phyloP scores from a whole-genome alignment of 2,797 vertebrate species.

The Anomalospiza imberbis region DNA sequence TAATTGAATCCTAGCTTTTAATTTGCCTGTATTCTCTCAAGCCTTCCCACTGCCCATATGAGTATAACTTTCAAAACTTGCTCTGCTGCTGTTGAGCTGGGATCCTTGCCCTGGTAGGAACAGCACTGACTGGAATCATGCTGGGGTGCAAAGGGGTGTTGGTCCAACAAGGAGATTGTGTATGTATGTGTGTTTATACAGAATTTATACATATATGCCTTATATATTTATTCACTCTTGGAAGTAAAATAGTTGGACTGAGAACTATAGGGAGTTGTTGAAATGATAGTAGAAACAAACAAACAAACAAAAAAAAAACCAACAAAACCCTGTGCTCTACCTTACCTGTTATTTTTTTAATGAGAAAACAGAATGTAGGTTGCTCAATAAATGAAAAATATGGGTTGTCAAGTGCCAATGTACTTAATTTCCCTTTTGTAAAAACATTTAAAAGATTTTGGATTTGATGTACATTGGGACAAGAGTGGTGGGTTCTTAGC shows the following conservation, averaged over 20 bases:
- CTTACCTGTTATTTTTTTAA: background rate
- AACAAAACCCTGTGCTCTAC: rapidly evolving
- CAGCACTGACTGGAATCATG: background rate
- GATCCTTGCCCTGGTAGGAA: background rate
- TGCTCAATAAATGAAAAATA: background rate
- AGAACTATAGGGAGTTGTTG: background rate
- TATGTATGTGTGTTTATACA: no score
- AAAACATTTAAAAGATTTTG: background rate
- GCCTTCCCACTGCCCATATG: background rate
- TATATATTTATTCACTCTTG: background rate
- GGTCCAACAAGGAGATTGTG: background rate
- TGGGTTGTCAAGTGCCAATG: background rate
- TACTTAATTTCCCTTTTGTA: background rate
- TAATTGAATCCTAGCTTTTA: background rate
- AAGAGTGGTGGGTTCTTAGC: background rate
- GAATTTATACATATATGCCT: background rate
- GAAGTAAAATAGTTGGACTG: background rate
- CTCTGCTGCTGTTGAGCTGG: background rate
- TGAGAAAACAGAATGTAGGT: background rate
- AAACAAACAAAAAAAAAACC: no score
- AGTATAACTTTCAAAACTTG: background rate
- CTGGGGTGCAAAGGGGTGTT: background rate
- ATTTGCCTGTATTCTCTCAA: background rate
- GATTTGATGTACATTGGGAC: background rate
- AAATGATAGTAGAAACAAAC: background rate